phyloP scores from a whole-genome alignment of 2,113 vertebrate genomes.

The Rhinolophus ferrumequinum region DNA sequence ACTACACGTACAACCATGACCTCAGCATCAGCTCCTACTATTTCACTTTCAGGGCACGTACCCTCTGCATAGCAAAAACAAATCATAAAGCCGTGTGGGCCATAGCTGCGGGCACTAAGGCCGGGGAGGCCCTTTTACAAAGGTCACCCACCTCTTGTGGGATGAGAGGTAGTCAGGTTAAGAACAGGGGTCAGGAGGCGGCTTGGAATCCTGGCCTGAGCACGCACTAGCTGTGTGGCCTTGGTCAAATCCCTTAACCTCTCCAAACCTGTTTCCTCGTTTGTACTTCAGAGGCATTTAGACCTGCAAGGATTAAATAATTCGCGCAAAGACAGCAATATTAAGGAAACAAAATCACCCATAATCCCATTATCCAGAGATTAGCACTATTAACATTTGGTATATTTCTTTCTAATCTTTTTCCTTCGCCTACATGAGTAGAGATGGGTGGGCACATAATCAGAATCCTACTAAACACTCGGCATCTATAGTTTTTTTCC shows the following conservation, averaged over 20 bases:
- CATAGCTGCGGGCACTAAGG: neutral
- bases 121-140: neutral
- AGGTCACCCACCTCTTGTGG: neutral
- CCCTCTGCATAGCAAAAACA: neutral
- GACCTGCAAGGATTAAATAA: neutral
- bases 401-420: neutral
- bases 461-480: neutral
- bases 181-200: neutral
- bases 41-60: neutral
- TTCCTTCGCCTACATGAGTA: neutral
- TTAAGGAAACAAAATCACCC: neutral
- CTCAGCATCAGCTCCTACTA: neutral
- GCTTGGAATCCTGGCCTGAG: neutral
- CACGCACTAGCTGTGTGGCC: neutral
- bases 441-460: neutral
- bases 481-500: neutral
- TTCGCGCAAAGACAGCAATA: neutral
- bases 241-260: neutral
- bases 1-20: neutral
- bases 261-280: neutral
- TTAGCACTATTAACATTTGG: neutral
- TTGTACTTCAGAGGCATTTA: neutral
- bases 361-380: neutral
- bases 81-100: neutral
- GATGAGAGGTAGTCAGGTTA: neutral